Conservation (phyloP, 35 echinoderm and acorn worm genomes). For the Patiria miniata region DNA sequence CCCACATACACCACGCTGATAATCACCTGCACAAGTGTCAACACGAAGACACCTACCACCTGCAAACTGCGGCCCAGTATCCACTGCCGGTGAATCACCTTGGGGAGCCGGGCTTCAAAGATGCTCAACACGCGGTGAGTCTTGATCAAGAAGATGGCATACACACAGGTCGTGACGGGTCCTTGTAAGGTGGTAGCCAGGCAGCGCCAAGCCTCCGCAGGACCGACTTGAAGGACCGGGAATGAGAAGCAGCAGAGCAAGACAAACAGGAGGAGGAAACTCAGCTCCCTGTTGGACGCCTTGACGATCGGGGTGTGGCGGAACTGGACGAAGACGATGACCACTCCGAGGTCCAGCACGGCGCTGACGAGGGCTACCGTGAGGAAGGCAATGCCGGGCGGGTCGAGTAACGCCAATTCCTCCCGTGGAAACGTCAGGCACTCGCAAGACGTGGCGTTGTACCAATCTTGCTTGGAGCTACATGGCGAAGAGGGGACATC, state of each 20-base stretch:
- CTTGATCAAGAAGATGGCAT: slow-evolving; percentile 60
- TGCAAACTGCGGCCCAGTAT: slow-evolving; percentile 40
- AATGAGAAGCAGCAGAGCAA: background rate
- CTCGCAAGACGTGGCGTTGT: slow-evolving; percentile 7
- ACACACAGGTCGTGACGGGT: slow-evolving; percentile 14
- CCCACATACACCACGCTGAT: background rate
- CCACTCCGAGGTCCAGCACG: slow-evolving; percentile 15
- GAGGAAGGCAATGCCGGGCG: slow-evolving; percentile 29
- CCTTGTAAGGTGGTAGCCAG: slow-evolving; percentile 30
- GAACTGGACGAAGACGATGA: slow-evolving; percentile 41
- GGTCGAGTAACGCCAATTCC: slow-evolving; percentile 12
- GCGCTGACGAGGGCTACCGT: slow-evolving; percentile 11
- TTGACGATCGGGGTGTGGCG: slow-evolving; percentile 60
- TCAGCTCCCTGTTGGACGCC: slow-evolving; percentile 65
- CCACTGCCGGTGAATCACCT: slow-evolving; percentile 40
- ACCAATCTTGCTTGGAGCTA: slow-evolving; percentile 23
- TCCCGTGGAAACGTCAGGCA: slow-evolving; percentile 31
- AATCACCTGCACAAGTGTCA: slow-evolving; percentile 28
- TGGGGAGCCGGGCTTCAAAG: slow-evolving; percentile 52
- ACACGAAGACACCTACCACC: slow-evolving; percentile 19
- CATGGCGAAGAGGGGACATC: background rate
- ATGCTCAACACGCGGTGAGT: slow-evolving; percentile 63
- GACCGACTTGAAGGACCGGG: slow-evolving; percentile 51
- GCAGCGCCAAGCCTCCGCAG: slow-evolving; percentile 1
- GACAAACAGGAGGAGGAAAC: slow-evolving; percentile 36